Conservation (phyloP, 2,113 vertebrate genomes). For the Xiphophorus couchianus region DNA sequence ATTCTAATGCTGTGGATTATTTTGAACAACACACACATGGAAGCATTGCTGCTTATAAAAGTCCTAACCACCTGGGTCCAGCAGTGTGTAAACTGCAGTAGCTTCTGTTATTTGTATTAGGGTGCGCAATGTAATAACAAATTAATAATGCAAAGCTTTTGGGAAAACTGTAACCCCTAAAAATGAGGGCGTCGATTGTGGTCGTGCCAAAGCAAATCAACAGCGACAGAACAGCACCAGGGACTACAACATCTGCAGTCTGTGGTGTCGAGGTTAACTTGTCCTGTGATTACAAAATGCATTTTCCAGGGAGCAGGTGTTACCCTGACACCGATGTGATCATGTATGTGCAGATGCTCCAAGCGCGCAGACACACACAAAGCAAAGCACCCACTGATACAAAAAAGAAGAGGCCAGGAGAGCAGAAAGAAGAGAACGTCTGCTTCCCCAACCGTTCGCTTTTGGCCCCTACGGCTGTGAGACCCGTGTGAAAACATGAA, state of each 20-base stretch:
- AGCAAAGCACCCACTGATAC: conserved; percentile 32
- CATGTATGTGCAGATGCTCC: conserved; percentile 64
- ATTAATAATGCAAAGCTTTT: conserved; percentile 75
- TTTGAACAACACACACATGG: conserved; percentile 2
- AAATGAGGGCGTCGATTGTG: conserved; percentile 72
- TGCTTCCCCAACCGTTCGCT: conserved; percentile 64
- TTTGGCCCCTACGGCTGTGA: conserved; percentile 58
- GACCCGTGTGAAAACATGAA: conserved; percentile 79
- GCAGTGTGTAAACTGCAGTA: conserved; percentile 41
- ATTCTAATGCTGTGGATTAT: conserved; percentile 29
- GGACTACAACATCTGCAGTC: conserved; percentile 79
- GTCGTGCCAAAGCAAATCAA: conserved; percentile 67
- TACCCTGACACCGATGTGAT: conserved; percentile 64
- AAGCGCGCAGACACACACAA: not conserved
- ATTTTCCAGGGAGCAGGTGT: conserved; percentile 77
- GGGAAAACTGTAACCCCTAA: conserved; percentile 74
- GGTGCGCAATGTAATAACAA: conserved; percentile 62
- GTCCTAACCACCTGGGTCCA: conserved; percentile 53
- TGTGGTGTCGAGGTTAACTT: conserved; percentile 77
- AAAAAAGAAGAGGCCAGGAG: conserved; percentile 24
- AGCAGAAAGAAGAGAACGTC: conserved; percentile 55
- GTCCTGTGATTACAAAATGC: conserved; percentile 76
- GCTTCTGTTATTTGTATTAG: conserved; percentile 55
- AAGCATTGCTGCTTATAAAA: conserved; percentile 15
- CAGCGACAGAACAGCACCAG: conserved; percentile 68